A percentile compares a stretch with the other conserved stretches of the same genome.
phyloP scores from a whole-genome alignment of 2,797 vertebrate species.

The Acrocephalus scirpaceus region DNA sequence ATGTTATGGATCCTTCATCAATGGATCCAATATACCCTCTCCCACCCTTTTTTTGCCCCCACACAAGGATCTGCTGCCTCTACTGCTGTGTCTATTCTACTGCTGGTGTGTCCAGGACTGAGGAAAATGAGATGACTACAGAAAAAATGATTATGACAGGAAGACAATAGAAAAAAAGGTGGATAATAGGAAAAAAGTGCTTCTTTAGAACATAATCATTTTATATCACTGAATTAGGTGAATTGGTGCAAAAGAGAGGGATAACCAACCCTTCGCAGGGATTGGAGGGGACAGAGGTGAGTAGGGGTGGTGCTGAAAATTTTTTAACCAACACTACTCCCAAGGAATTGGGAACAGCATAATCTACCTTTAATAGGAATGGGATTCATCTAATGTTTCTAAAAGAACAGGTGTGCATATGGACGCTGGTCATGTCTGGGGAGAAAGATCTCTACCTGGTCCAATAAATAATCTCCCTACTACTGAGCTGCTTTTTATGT shows the following conservation, averaged over 20 bases:
- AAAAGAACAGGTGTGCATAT: background rate
- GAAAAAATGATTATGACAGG: background rate
- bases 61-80: background rate
- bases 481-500: background rate
- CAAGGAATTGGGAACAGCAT: background rate
- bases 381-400: background rate
- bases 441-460: accelerated
- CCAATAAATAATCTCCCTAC: background rate
- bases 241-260: background rate
- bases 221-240: background rate
- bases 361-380: background rate
- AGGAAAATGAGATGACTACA: background rate
- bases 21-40: background rate
- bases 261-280: background rate
- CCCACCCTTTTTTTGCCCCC: background rate
- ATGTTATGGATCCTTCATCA: background rate
- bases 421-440: background rate
- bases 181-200: background rate
- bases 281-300: background rate
- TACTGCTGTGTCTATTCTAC: background rate
- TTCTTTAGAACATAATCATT: background rate
- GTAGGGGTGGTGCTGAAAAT: background rate
- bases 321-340: background rate
- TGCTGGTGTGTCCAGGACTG: background rate
- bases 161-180: background rate